Base-by-base conservation (phyloP, 2,888 invertebrate genomes). In the Scrobipalpa costella region DNA sequence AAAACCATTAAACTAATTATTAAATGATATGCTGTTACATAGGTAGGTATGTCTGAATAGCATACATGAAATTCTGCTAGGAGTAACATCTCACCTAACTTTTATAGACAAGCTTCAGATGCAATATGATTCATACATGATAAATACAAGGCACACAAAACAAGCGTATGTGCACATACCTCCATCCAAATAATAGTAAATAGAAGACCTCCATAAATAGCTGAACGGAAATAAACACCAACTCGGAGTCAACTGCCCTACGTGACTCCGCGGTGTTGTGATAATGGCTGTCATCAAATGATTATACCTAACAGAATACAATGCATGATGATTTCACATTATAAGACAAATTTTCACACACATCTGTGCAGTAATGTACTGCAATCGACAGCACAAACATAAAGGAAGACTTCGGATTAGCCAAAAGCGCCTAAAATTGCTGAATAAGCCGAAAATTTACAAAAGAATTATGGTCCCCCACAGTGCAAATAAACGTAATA, bases 261-360 rank as follows among this genome's bases (percentile, higher is more conserved):
- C 86, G 86, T 86, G 86, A 86, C 85, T 79, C 64, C 64, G 47
- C 64, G 68, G 68, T 77, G 70, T 71, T 71, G 19, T 73, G 74
- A 69, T 73, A 52, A 83, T 83, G 84, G 82, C 82, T 79, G 83
- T 74, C 79, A 67, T 13, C 57, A 57, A 68, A 72, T 73, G 68
- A 74, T 67, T 64, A 27, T 63, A 19, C 52, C 59, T 15, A 38
- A 61, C 61, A 68, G 11, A 33, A 40, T 19, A 63, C 52, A 13
- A 44, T 9, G 13, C 60, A 5, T 59, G 59, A 63, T 64, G 64
- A 66, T 63, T 66, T 60, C 59, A 66, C 34, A 11, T 33, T 21
- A 19, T 59, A 52, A 33, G 21, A 15, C 5, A 47, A 17, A 60
- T 47, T 34, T 49, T 27, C 34, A 49, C 49, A 49, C 15, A 13